phyloP scores from a whole-genome alignment of 2,797 vertebrate species.

The Sebastes taczanowskii region DNA sequence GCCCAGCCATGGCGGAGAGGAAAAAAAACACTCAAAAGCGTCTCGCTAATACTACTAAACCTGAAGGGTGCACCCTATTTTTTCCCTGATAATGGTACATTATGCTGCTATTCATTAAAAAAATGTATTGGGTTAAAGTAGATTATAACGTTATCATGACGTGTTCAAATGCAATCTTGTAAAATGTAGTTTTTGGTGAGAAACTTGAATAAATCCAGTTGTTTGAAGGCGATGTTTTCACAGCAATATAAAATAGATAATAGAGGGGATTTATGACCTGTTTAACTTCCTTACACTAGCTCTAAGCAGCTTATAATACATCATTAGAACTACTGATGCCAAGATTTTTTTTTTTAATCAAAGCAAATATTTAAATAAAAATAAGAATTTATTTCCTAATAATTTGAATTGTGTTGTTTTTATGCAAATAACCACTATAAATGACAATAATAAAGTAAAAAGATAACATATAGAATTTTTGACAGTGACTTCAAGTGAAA shows the following conservation, averaged over 20 bases:
- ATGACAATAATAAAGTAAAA: not conserved
- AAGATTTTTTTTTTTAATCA: not conserved
- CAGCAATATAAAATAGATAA: not conserved
- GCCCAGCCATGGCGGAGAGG: too few relatives aligned
- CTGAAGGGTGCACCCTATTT: too few relatives aligned
- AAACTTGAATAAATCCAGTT: too few relatives aligned
- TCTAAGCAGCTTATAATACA: not conserved
- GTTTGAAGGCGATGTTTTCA: too few relatives aligned
- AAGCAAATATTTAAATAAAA: too few relatives aligned
- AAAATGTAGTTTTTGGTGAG: too few relatives aligned
- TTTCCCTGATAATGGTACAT: too few relatives aligned
- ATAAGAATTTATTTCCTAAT: too few relatives aligned
- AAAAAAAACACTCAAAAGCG: too few relatives aligned
- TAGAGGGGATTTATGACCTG: not conserved
- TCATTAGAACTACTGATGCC: not conserved
- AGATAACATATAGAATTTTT: not conserved
- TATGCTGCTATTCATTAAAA: not conserved
- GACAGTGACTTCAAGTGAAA: too few relatives aligned
- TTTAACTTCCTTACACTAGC: not conserved
- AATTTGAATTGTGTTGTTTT: too few relatives aligned
- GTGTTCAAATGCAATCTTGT: not conserved
- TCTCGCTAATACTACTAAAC: too few relatives aligned
- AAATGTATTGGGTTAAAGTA: fast-evolving
- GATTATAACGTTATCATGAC: not conserved
- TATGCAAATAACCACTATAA: not conserved